phyloP scores from a whole-genome alignment of 2,113 vertebrate species.

The Megalops atlanticus region DNA sequence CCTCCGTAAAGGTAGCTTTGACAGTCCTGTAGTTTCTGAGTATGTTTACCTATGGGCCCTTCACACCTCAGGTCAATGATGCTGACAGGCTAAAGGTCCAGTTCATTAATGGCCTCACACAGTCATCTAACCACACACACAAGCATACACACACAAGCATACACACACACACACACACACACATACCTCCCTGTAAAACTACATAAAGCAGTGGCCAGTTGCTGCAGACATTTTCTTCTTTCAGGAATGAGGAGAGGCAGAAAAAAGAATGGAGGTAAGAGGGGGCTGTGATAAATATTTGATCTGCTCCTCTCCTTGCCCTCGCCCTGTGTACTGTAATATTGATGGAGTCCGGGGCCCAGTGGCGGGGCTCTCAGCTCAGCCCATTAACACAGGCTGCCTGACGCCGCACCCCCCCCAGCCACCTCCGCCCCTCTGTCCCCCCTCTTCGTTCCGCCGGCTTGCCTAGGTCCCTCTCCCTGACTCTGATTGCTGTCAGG shows the following conservation, averaged over 20 bases:
- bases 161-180: not conserved
- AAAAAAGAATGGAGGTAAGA: constrained; percentile 25
- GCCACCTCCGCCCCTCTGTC: not conserved
- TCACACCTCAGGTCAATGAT: not conserved
- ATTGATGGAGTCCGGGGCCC: constrained; percentile 60
- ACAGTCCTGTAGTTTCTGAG: not conserved
- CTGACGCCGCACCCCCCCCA: not conserved
- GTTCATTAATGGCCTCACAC: not conserved
- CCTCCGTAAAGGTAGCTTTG: not conserved
- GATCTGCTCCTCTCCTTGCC: constrained; percentile 48
- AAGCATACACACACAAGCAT: not conserved
- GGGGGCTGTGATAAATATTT: constrained; percentile 60
- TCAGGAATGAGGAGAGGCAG: constrained; percentile 11
- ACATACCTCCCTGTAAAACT: not conserved
- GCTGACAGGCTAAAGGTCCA: no score
- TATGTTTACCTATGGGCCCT: not conserved
- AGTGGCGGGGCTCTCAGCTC: constrained; percentile 33
- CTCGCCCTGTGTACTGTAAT: constrained; percentile 51
- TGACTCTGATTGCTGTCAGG: not conserved
- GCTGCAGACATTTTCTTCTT: not conserved
- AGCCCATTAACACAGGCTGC: constrained; percentile 39
- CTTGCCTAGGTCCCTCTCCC: not conserved
- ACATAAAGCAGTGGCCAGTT: not conserved
- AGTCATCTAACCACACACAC: not conserved
- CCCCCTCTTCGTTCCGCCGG: not conserved